Conservation (phyloP, 1,140 invertebrate genomes). For the Carposina sasakii region DNA sequence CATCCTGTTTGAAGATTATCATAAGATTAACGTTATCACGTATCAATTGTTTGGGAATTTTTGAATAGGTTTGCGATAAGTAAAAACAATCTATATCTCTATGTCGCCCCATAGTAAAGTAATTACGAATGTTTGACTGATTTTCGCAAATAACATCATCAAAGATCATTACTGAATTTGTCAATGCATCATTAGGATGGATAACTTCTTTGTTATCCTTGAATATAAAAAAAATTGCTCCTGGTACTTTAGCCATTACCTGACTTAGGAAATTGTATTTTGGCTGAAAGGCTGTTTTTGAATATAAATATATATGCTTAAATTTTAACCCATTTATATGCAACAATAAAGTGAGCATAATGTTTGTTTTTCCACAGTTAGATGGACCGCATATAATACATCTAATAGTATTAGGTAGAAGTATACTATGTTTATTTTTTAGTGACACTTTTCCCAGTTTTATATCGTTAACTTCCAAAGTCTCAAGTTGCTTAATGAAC, state of each 20-base stretch:
- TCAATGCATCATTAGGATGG: conserved; percentile 15
- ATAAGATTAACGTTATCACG: conserved; percentile 55
- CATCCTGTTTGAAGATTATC: conserved; percentile 53
- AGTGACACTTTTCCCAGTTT: no score
- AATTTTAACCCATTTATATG: conserved; percentile 1
- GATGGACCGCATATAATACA: conserved; percentile 10
- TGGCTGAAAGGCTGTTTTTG: conserved; percentile 2
- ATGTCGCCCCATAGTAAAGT: conserved; percentile 54
- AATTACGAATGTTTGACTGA: conserved; percentile 38
- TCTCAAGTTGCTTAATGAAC: no score
- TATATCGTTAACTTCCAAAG: no score
- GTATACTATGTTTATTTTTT: no score
- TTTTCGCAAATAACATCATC: conserved; percentile 51
- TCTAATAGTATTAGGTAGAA: neutral
- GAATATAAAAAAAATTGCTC: neutral
- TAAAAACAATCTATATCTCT: conserved; percentile 50
- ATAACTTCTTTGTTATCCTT: conserved; percentile 5
- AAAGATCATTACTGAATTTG: conserved; percentile 47
- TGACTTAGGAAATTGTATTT: conserved; percentile 4
- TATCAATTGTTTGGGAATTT: conserved; percentile 52
- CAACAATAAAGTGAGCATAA: conserved; percentile 4
- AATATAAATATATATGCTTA: conserved; percentile 6
- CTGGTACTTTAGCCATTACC: conserved; percentile 1
- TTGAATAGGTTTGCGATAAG: conserved; percentile 48
- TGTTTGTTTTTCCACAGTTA: conserved; percentile 11